These are phyloP conservation scores for Hyla sarda DNA, from an alignment of 2,113 vertebrate species.

Conservation along the genomic window DNA sequence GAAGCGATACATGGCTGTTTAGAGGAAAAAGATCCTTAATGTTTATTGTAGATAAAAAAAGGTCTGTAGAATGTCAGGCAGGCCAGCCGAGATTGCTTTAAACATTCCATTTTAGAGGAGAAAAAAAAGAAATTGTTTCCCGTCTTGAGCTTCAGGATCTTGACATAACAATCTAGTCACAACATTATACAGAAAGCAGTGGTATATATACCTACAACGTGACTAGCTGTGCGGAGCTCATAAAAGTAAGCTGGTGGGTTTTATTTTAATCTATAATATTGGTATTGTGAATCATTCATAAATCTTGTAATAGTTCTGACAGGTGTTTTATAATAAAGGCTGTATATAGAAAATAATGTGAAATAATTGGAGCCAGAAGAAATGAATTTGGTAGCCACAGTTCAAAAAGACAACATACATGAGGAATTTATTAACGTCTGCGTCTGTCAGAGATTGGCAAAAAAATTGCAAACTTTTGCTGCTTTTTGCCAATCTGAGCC, in stretches of 20 bases:
- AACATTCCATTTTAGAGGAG: constrained; percentile 51
- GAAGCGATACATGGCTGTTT: constrained; percentile 48
- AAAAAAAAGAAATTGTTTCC: constrained; percentile 38
- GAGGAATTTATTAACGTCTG: no score
- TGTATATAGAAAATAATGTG: not conserved
- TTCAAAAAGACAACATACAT: not conserved
- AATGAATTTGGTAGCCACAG: not conserved
- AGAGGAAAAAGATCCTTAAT: constrained; percentile 54
- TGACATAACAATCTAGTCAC: not conserved
- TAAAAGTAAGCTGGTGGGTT: not conserved
- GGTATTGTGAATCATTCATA: not conserved
- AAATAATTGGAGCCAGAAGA: not conserved
- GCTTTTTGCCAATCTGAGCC: no score
- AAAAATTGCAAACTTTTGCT: no score
- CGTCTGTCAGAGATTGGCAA: no score
- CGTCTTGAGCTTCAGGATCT: not conserved
- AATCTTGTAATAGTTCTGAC: not conserved
- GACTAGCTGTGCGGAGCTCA: not conserved
- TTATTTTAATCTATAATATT: not conserved
- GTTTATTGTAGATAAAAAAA: constrained; percentile 51
- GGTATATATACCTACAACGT: not conserved
- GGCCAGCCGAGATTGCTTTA: constrained; percentile 39
- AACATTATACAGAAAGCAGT: constrained; percentile 15
- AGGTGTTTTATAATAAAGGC: not conserved
- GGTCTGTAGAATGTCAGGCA: constrained; percentile 46